These are phyloP conservation scores for Sarcoramphus papa DNA, from an alignment of 2,797 vertebrate genomes.

Conservation along the genomic window DNA sequence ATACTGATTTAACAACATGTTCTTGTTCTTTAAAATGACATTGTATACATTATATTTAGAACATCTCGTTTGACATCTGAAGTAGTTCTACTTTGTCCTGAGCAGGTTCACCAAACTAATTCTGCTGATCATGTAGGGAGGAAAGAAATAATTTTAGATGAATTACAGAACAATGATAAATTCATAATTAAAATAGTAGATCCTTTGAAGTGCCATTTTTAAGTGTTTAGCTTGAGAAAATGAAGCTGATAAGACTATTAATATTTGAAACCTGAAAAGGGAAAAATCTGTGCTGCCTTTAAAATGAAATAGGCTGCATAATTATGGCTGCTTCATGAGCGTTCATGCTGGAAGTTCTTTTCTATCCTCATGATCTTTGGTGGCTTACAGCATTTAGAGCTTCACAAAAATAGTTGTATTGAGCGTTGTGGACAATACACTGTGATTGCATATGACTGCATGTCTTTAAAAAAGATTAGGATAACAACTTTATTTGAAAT, in stretches of 20 bases:
- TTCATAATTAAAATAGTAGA: background rate
- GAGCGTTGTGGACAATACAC: conserved; percentile 46
- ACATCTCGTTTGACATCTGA: background rate
- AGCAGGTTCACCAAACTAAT: background rate
- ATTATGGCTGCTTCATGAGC: background rate
- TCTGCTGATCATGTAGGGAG: background rate
- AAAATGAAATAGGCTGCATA: background rate
- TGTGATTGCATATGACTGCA: conserved; percentile 58
- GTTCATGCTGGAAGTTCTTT: background rate
- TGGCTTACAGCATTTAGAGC: conserved; percentile 25
- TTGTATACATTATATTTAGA: background rate
- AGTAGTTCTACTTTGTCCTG: background rate
- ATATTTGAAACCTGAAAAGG: background rate
- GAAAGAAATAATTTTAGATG: background rate
- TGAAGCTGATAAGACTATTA: background rate
- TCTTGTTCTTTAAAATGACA: background rate
- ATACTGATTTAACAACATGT: background rate
- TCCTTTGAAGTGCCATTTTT: background rate
- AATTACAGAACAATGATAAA: background rate
- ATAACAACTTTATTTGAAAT: conserved; percentile 47
- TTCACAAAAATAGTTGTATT: conserved; percentile 27
- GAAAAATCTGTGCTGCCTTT: background rate
- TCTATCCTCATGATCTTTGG: background rate
- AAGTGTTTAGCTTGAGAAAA: background rate
- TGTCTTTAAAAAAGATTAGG: conserved; percentile 18